Conservation (phyloP, 1,140 invertebrate genomes). For the Drosophila pseudoananassae region DNA sequence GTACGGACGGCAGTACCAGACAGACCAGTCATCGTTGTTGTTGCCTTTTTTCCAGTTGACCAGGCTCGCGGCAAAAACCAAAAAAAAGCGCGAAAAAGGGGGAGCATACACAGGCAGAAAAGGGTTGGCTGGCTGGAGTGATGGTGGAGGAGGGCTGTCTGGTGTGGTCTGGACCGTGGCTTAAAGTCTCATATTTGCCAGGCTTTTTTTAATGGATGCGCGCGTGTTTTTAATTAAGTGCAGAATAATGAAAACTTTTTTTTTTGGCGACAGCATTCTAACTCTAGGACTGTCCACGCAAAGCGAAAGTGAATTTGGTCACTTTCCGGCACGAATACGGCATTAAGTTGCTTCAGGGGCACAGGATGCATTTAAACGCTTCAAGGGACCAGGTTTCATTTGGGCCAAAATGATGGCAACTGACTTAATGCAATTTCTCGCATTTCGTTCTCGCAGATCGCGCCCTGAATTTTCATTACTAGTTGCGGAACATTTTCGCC, state of each 20-base stretch:
- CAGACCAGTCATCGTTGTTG: conserved; percentile 34
- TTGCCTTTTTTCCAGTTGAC: conserved; percentile 79
- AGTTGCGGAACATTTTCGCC: conserved; percentile 49
- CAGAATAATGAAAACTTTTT: conserved; percentile 65
- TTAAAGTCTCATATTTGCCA: conserved; percentile 39
- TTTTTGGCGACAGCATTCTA: background rate
- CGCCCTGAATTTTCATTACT: conserved; percentile 62
- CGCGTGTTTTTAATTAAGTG: conserved; percentile 78
- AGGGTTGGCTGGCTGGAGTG: background rate
- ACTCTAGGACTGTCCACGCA: background rate
- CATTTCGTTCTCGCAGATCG: conserved; percentile 40
- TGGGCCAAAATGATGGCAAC: conserved; percentile 49
- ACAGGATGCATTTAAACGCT: conserved; percentile 28
- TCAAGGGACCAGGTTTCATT: conserved; percentile 17
- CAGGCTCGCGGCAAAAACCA: conserved; percentile 54
- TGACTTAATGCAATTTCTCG: conserved; percentile 64
- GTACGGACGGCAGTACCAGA: conserved; percentile 29
- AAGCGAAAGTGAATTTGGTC: conserved; percentile 45
- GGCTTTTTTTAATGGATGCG: conserved; percentile 30
- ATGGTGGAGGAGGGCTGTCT: background rate
- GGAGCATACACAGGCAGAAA: conserved; percentile 1
- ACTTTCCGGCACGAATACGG: conserved; percentile 28
- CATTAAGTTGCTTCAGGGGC: conserved; percentile 1
- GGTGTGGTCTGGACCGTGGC: conserved; percentile 23
- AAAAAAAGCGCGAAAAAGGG: conserved; percentile 38